Percentiles rank a stretch among this genome's conserved stretches.
Conservation (phyloP, 2,797 vertebrate species). For the Phrynocephalus vlangalii region DNA sequence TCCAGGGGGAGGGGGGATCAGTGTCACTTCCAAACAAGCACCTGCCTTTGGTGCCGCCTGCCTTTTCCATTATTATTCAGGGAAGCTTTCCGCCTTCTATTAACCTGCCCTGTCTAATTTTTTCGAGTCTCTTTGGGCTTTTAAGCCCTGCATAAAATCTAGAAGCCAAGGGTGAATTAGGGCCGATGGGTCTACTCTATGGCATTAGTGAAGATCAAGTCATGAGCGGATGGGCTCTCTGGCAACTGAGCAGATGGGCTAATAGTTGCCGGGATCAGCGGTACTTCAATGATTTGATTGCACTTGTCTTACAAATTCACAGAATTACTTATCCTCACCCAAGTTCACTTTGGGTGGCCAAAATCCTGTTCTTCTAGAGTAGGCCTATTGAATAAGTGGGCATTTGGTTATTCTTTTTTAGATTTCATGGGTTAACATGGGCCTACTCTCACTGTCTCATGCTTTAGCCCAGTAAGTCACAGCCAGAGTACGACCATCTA, state of each 20-base stretch:
- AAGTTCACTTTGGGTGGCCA: not conserved
- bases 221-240: fast-evolving
- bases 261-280: not conserved
- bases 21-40: not conserved
- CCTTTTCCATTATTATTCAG: not conserved
- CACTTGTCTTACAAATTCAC: not conserved
- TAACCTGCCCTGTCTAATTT: slow-evolving; percentile 3
- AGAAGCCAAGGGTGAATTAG: not conserved
- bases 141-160: fast-evolving
- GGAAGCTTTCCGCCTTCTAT: slow-evolving; percentile 12
- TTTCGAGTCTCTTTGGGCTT: not conserved
- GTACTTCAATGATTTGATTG: not conserved
- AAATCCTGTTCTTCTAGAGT: too few species aligned
- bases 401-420: too few species aligned
- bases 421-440: too few species aligned
- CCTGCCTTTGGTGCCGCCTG: fast-evolving
- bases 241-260: not conserved
- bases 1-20: fast-evolving
- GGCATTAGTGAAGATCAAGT: not conserved
- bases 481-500: too few species aligned
- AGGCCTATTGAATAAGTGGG: too few species aligned
- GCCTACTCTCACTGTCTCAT: too few species aligned
- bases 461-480: too few species aligned
- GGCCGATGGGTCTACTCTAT: fast-evolving
- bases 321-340: not conserved